These are phyloP conservation scores for Oncorhynchus kisutch DNA, from an alignment of 2,113 vertebrate genomes.

Conservation along the genomic window DNA sequence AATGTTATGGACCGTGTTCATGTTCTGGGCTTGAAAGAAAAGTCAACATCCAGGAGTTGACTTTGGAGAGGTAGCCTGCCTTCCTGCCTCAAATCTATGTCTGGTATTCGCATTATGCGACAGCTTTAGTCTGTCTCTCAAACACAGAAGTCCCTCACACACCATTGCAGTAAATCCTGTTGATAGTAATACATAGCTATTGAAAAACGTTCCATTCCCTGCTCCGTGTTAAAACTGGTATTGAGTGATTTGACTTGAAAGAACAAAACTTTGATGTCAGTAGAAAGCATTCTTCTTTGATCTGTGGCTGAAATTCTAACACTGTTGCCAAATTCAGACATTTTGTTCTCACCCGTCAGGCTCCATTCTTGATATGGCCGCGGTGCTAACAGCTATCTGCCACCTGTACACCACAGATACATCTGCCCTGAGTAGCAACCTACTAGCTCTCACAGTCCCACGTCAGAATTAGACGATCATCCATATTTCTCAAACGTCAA, in stretches of 20 bases:
- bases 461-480: too few species aligned
- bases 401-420: conserved; percentile 19
- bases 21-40: not conserved
- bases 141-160: too few species aligned
- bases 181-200: not conserved
- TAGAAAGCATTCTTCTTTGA: conserved; percentile 44
- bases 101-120: too few species aligned
- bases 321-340: conserved; percentile 34
- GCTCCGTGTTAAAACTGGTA: not conserved
- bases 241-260: conserved; percentile 33
- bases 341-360: conserved; percentile 45
- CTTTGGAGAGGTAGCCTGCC: not conserved
- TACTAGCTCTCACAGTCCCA: too few species aligned
- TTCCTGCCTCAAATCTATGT: not conserved
- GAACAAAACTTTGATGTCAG: conserved; percentile 14
- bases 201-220: not conserved
- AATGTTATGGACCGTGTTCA: not conserved
- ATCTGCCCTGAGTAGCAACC: not conserved
- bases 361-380: conserved; percentile 7
- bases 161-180: not conserved
- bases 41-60: not conserved
- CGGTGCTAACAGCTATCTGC: not conserved
- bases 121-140: too few species aligned
- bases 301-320: conserved; percentile 42
- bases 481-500: too few species aligned